Conservation (phyloP, 2,888 invertebrate genomes). For the Congeria kusceri region DNA sequence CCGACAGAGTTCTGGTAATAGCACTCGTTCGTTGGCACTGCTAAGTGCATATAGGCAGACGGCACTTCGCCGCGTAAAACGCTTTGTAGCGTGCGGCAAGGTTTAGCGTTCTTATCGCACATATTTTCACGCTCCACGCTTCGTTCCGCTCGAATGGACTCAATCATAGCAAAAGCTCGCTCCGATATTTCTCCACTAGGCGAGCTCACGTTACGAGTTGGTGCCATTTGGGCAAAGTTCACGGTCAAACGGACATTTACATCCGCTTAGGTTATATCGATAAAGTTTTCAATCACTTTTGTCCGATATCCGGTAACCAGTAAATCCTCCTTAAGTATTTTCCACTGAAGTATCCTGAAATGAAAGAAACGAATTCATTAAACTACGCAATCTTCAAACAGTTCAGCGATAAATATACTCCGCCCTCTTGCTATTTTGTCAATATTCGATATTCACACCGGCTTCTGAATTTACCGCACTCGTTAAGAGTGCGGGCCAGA, state of each 20-base stretch:
- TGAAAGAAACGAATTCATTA: too few relatives aligned
- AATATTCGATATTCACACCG: too few relatives aligned
- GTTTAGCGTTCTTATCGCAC: conserved; percentile 4
- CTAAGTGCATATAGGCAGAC: conserved; percentile 76
- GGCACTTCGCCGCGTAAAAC: conserved; percentile 79
- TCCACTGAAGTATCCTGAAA: too few relatives aligned
- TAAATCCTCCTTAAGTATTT: too few relatives aligned
- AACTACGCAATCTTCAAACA: too few relatives aligned
- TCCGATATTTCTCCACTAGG: conserved; percentile 22
- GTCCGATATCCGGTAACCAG: too few relatives aligned
- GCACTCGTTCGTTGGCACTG: conserved; percentile 34
- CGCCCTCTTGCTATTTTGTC: too few relatives aligned
- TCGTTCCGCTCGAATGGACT: conserved; percentile 12
- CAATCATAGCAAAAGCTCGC: neutral
- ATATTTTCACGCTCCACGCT: neutral
- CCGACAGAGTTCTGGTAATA: neutral
- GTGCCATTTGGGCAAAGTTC: conserved; percentile 37
- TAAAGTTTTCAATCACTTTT: neutral
- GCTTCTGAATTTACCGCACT: too few relatives aligned
- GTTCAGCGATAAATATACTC: too few relatives aligned
- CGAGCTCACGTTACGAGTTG: conserved; percentile 60
- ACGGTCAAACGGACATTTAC: neutral
- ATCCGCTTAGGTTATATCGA: neutral
- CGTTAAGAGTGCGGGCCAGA: too few relatives aligned
- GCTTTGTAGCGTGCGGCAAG: conserved; percentile 69